Evolutionary conservation across 2,797 vertebrate species (phyloP).

Genomic region (Distichodus sexfasciatus): DNA sequence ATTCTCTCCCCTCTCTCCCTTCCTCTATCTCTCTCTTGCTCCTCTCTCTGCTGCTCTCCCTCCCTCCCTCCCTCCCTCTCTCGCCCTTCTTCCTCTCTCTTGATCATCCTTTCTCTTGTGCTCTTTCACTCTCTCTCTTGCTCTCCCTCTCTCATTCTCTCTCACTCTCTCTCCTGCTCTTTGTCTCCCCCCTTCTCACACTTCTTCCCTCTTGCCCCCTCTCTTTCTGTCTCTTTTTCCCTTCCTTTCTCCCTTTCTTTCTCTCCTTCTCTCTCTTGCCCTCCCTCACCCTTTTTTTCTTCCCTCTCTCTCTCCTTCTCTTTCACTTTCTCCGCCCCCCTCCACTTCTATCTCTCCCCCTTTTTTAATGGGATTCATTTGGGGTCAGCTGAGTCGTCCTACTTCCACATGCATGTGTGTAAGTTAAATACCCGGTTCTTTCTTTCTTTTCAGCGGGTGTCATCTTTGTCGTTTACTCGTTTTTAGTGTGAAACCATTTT

Average conservation of each 20-base stretch:
- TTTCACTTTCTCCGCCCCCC: too few relatives aligned
- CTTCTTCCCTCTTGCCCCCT: slow-evolving; percentile 4
- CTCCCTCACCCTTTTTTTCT: slow-evolving; percentile 2
- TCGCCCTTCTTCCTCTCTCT: slow-evolving; percentile 4
- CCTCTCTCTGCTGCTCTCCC: background rate
- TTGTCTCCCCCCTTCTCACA: background rate
- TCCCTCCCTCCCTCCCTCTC: background rate
- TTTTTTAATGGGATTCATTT: slow-evolving; percentile 30
- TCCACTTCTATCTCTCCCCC: background rate
- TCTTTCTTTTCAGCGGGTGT: slow-evolving; percentile 55
- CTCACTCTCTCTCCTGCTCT: background rate
- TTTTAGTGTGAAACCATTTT: slow-evolving; percentile 37
- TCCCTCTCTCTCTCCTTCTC: too few relatives aligned
- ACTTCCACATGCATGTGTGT: slow-evolving; percentile 12
- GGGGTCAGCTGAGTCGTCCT: slow-evolving; percentile 7
- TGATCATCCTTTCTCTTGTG: background rate
- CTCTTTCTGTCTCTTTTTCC: background rate
- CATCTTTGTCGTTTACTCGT: slow-evolving; percentile 64
- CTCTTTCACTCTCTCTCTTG: slow-evolving; percentile 2
- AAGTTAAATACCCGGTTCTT: background rate
- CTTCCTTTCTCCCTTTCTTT: too few relatives aligned
- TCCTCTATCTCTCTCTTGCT: slow-evolving; percentile 3
- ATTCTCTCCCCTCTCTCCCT: background rate
- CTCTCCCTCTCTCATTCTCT: slow-evolving; percentile 5
- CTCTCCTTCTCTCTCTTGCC: slow-evolving; percentile 1